Evolutionary conservation across 2,113 vertebrate species (phyloP).

Genomic region (Ceuthmochares aereus): DNA sequence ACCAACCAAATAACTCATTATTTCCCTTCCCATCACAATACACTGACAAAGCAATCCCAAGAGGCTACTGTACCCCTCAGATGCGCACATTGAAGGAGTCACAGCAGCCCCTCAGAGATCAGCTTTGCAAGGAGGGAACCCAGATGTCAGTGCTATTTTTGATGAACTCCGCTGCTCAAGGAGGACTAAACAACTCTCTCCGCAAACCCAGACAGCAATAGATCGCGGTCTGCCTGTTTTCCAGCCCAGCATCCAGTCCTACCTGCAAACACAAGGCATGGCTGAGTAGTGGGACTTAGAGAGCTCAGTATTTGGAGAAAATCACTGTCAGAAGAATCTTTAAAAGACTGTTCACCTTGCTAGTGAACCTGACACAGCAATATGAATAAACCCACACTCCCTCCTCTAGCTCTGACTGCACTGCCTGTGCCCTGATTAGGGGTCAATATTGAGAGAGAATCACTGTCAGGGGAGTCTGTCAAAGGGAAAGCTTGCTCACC

Average conservation of each 20-base stretch:
- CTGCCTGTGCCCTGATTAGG: neutral
- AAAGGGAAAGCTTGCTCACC: neutral
- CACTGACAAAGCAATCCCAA: neutral
- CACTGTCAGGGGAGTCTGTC: neutral
- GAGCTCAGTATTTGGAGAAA: neutral
- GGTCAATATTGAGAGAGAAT: neutral
- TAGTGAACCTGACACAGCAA: neutral
- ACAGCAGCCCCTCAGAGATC: neutral
- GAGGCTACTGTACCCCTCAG: neutral
- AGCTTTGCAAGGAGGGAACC: neutral
- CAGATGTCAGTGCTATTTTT: neutral
- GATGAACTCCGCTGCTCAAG: neutral
- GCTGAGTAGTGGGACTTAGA: neutral
- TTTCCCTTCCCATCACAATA: neutral
- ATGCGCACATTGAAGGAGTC: neutral
- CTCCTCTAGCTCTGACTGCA: neutral
- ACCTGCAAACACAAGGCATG: fast-evolving
- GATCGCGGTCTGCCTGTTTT: neutral
- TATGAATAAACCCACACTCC: neutral
- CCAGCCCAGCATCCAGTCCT: fast-evolving
- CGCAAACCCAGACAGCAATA: fast-evolving
- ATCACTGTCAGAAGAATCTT: neutral
- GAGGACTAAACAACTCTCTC: neutral
- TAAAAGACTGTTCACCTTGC: neutral
- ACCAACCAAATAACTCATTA: neutral